Evolutionary conservation across 1,140 invertebrate genomes (phyloP).

Genomic region (Geopemphigus sp.): DNA sequence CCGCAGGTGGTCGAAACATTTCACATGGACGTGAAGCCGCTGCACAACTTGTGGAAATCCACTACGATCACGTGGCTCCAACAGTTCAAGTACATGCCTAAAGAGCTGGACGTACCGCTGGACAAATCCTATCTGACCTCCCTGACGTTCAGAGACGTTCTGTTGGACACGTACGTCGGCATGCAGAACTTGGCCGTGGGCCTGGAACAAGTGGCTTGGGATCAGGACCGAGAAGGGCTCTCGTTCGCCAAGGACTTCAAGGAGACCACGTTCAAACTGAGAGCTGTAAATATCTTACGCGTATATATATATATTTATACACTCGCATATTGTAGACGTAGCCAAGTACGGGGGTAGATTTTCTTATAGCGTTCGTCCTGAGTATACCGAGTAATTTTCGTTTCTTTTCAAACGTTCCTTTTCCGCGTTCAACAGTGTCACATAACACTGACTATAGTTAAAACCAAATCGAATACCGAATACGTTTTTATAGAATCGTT

Average conservation of each 20-base stretch:
- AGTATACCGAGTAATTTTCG: too few relatives aligned
- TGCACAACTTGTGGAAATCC: conserved; percentile 58
- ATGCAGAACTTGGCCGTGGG: conserved; percentile 68
- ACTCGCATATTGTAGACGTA: too few relatives aligned
- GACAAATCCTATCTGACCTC: conserved; percentile 56
- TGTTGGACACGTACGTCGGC: conserved; percentile 62
- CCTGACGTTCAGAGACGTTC: conserved; percentile 57
- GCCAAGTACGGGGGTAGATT: too few relatives aligned
- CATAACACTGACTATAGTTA: too few relatives aligned
- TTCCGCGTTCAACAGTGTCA: too few relatives aligned
- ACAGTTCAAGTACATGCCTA: conserved; percentile 57
- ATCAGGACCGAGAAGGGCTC: conserved; percentile 60
- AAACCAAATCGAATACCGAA: too few relatives aligned
- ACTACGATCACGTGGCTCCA: conserved; percentile 62
- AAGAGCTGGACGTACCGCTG: conserved; percentile 58
- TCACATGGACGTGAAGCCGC: conserved; percentile 57
- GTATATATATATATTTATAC: not conserved
- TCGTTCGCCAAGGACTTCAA: conserved; percentile 61
- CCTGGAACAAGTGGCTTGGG: conserved; percentile 66
- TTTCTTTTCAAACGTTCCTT: too few relatives aligned
- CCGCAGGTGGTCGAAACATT: conserved; percentile 60
- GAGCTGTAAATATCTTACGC: conserved; percentile 57
- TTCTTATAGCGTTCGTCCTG: not conserved
- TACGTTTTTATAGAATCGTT: too few relatives aligned
- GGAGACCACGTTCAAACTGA: conserved; percentile 61